Conservation (phyloP, 2,888 invertebrate genomes). For the Orchestes rusci region DNA sequence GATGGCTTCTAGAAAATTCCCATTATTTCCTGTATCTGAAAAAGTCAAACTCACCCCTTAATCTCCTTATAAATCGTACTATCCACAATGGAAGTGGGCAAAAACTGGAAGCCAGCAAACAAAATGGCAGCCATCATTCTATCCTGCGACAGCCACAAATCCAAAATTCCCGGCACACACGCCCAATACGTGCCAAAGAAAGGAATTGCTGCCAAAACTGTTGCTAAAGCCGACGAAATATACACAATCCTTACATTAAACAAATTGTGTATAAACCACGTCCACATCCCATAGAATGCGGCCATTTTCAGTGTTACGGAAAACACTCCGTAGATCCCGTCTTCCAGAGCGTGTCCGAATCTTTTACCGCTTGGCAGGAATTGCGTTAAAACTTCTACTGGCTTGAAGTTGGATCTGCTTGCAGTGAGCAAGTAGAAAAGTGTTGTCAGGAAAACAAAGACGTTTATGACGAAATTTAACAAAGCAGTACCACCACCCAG, state of each 20-base stretch:
- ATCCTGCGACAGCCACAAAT: constrained; percentile 90
- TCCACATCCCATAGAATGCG: constrained; percentile 95
- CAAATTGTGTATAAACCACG: constrained; percentile 93
- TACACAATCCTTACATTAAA: constrained; percentile 94
- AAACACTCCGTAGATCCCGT: constrained; percentile 89
- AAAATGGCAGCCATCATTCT: constrained; percentile 73
- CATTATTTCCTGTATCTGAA: not conserved
- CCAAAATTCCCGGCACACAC: constrained; percentile 86
- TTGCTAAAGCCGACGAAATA: constrained; percentile 87
- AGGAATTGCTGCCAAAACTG: constrained; percentile 90
- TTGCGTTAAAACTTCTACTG: constrained; percentile 78
- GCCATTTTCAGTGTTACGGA: constrained; percentile 96
- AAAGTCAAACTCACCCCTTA: constrained; percentile 67
- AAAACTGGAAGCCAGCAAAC: constrained; percentile 76
- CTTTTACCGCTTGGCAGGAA: constrained; percentile 74
- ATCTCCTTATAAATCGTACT: constrained; percentile 96
- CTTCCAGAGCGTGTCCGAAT: constrained; percentile 76
- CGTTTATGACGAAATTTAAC: constrained; percentile 80
- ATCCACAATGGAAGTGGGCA: constrained; percentile 89
- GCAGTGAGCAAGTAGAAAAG: constrained; percentile 91
- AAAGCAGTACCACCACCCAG: constrained; percentile 87
- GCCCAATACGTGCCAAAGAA: constrained; percentile 96
- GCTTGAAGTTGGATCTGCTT: constrained; percentile 82
- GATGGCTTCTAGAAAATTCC: constrained; percentile 63
- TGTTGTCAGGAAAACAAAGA: constrained; percentile 96